A percentile compares a stretch with the other conserved stretches of the same genome.
phyloP scores from a whole-genome alignment of 2,888 invertebrate species.

The Agonopterix heracliana region DNA sequence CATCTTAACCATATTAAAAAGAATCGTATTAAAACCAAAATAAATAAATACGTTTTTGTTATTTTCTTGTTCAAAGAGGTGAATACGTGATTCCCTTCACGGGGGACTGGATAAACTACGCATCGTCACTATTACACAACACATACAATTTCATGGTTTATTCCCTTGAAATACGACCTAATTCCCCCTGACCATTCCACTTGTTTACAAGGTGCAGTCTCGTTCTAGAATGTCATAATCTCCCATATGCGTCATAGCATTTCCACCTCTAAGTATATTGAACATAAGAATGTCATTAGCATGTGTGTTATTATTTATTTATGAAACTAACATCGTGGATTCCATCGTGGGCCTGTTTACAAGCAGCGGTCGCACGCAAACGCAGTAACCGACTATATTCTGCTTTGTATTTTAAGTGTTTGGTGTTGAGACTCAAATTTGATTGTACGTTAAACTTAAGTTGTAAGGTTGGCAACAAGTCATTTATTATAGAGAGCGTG shows the following conservation, averaged over 20 bases:
- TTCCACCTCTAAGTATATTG: neutral
- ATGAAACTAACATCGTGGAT: no score
- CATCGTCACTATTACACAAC: neutral
- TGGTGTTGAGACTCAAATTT: neutral
- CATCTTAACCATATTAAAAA: no score
- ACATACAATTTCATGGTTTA: neutral
- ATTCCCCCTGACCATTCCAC: neutral
- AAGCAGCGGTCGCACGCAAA: neutral
- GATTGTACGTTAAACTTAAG: neutral
- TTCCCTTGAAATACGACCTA: neutral
- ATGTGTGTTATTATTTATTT: no score
- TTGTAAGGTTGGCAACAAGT: neutral
- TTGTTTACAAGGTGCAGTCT: neutral
- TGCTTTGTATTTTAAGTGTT: neutral
- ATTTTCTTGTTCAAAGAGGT: no score
- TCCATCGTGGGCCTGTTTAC: neutral
- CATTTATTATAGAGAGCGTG: conserved; percentile 16
- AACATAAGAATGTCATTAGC: neutral
- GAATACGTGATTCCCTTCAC: conserved; percentile 32
- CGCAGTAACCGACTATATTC: neutral
- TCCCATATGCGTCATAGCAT: neutral
- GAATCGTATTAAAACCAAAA: no score
- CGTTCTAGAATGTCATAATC: neutral
- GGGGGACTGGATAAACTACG: conserved; percentile 1
- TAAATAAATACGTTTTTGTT: no score